phyloP scores from a whole-genome alignment of 2,113 vertebrate genomes.

The Upupa epops region DNA sequence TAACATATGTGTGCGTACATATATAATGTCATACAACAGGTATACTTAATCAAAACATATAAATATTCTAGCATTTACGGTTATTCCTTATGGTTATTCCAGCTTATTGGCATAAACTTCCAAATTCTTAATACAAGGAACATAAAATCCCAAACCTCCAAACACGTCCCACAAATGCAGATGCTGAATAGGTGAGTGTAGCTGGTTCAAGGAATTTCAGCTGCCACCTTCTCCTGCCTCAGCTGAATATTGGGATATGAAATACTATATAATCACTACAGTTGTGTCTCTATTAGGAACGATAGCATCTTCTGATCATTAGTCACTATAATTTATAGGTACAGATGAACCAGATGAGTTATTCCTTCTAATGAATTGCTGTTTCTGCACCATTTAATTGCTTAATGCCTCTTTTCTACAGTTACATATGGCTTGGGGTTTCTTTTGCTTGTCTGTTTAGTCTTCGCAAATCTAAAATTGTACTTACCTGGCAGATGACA shows the following conservation, averaged over 20 bases:
- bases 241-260: not conserved
- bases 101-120: not conserved
- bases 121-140: not conserved
- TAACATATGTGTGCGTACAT: not conserved
- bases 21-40: not conserved
- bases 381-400: not conserved
- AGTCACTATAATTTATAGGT: not conserved
- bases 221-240: not conserved
- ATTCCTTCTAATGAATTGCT: not conserved
- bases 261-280: not conserved
- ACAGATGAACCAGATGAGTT: not conserved
- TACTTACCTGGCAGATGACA: not conserved
- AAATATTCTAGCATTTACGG: not conserved
- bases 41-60: not conserved
- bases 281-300: not conserved
- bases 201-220: not conserved
- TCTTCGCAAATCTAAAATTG: not conserved
- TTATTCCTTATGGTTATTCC: not conserved
- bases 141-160: not conserved
- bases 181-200: not conserved
- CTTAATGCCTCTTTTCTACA: not conserved
- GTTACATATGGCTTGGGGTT: not conserved
- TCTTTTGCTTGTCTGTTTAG: not conserved
- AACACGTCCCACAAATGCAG: not conserved
- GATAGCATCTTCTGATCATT: not conserved